Base-by-base conservation (phyloP, 2,888 invertebrate species). In the Callyntrura guangdongensis region DNA sequence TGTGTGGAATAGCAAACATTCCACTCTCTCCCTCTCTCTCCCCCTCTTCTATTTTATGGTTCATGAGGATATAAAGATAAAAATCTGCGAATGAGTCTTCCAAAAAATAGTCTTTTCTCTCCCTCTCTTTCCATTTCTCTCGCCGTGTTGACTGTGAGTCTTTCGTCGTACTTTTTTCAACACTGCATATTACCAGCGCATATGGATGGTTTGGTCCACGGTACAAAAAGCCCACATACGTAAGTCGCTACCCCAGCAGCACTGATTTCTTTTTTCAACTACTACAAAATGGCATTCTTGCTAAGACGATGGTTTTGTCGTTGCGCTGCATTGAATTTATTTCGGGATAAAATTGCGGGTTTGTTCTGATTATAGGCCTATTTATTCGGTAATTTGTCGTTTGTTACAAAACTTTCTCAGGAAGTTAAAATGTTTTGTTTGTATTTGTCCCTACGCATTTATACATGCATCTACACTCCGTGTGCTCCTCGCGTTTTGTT, bases 31-130 rank as follows among this genome's bases (percentile, higher is more conserved):
- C n/a, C n/a, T n/a, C n/a, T n/a, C n/a, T n/a, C n/a, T n/a, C n/a
- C n/a, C n/a, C n/a, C n/a, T 90, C 79, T 74, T 82, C 85, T 90
- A 82, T 86, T 86, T 90, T 90, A 90, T 90, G 86, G 85, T 74
- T 90, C 45, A 86, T 86, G 86, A 25, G 90, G 85, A 90, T 84
- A 90, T 86, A 90, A 90, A 90, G 90, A 90, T 90, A 90, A 90
- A 86, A 90, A 86, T 90, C 90, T 86, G 86, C 61, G 90, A 90
- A 86, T 82, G 81, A 81, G 90, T 59, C 77, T 67, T 49, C 67
- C 59, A 45, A 72, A 81, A 81, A 79, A n/a, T n/a, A 25, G 59
- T 59, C 27, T 72, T 20, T 17, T 17, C 17, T 67, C 27, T 67
- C 3, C 36, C 45, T 74, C 72, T 20, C 22, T 8, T 64, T 6